Conservation (phyloP, 2,797 vertebrate genomes). For the Mustela erminea region DNA sequence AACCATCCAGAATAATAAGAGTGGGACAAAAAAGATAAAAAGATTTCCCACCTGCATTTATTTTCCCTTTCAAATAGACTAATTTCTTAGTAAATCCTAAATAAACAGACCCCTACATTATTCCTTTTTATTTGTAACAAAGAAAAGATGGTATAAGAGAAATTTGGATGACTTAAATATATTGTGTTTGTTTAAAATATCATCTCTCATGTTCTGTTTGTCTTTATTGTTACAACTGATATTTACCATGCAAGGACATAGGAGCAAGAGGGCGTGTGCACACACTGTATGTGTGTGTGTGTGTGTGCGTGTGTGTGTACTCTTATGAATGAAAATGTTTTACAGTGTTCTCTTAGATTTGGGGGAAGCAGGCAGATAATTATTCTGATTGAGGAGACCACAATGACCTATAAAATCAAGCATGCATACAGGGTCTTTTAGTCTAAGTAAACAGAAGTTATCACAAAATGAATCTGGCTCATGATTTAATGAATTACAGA, state of each 20-base stretch:
- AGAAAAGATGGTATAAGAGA: slow-evolving; percentile 14
- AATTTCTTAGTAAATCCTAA: slow-evolving; percentile 58
- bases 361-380: not conserved
- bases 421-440: not conserved
- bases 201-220: not conserved
- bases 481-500: slow-evolving; percentile 7
- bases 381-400: not conserved
- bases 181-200: slow-evolving; percentile 43
- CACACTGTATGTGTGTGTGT: not conserved
- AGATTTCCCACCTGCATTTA: slow-evolving; percentile 57
- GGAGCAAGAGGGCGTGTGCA: not conserved
- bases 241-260: not conserved
- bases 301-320: not conserved
- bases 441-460: slow-evolving; percentile 27
- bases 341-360: not conserved
- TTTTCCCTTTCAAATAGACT: slow-evolving; percentile 69
- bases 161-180: slow-evolving; percentile 43
- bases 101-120: slow-evolving; percentile 24
- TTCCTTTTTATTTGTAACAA: slow-evolving; percentile 51
- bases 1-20: slow-evolving; percentile 27
- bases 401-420: not conserved
- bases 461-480: slow-evolving; percentile 22
- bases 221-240: slow-evolving; percentile 45
- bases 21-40: slow-evolving; percentile 24
- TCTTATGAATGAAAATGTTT: not conserved